Conservation (phyloP, 2,888 invertebrate genomes). For the Drosophila macrospina region DNA sequence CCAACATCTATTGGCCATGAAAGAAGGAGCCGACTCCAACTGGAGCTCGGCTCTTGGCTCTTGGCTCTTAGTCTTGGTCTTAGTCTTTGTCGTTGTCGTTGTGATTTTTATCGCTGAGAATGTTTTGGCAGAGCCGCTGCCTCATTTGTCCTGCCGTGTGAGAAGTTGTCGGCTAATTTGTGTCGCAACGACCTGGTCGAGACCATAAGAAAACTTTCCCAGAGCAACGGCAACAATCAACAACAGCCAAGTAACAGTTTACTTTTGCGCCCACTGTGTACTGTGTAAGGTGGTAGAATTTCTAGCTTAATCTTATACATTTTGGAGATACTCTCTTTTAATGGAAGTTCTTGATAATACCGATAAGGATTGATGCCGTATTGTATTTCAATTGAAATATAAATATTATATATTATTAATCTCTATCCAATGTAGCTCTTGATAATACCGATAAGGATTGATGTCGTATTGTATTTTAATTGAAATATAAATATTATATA, state of each 20-base stretch:
- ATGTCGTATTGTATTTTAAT: no score
- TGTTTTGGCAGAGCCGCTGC: slow-evolving; percentile 51
- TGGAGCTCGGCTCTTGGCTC: slow-evolving; percentile 14
- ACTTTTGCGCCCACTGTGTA: slow-evolving; percentile 6
- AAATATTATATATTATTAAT: no score
- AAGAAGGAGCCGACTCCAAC: slow-evolving; percentile 51
- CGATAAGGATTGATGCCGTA: no score
- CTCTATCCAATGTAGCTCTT: no score
- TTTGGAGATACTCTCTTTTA: not conserved
- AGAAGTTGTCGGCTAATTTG: slow-evolving; percentile 62
- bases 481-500: no score
- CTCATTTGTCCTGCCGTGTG: slow-evolving; percentile 65
- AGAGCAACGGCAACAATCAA: slow-evolving; percentile 1
- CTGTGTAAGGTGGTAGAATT: not conserved
- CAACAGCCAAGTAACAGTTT: slow-evolving; percentile 9
- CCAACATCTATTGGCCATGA: slow-evolving; percentile 59
- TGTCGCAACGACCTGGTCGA: slow-evolving; percentile 11
- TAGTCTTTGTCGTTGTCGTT: slow-evolving; percentile 10
- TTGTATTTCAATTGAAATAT: no score
- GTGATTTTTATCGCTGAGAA: slow-evolving; percentile 62
- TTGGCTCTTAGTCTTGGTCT: slow-evolving; percentile 35
- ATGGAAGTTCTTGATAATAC: no score
- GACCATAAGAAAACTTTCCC: slow-evolving; percentile 12
- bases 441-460: no score
- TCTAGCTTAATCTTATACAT: not conserved